These are phyloP conservation scores for Acyrthosiphon pisum DNA, from an alignment of 1,140 invertebrate species.

Conservation along the genomic window DNA sequence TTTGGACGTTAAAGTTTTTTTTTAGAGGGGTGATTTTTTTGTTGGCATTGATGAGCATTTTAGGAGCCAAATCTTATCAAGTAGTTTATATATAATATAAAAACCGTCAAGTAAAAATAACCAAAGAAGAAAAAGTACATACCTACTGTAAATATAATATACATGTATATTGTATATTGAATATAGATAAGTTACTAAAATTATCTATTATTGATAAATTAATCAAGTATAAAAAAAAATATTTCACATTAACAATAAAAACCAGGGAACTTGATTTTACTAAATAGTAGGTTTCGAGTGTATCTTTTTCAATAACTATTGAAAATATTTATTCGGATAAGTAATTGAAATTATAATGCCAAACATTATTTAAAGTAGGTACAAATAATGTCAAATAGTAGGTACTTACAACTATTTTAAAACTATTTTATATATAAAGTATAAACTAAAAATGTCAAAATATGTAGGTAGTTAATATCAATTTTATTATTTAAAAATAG, in stretches of 20 bases:
- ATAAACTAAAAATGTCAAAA: neutral
- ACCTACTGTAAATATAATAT: neutral
- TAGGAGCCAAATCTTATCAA: slow-evolving; percentile 27
- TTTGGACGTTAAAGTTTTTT: neutral
- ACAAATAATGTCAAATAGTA: neutral
- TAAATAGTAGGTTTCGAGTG: neutral
- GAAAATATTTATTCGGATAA: too few species aligned
- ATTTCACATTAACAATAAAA: neutral
- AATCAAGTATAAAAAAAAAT: neutral
- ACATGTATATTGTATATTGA: neutral
- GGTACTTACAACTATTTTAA: neutral
- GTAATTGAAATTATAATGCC: too few species aligned
- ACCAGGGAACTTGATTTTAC: neutral
- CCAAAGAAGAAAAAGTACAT: neutral
- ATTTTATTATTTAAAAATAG: neutral
- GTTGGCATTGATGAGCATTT: slow-evolving; percentile 33
- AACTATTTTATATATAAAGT: neutral
- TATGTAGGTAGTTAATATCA: neutral
- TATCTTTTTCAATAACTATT: neutral
- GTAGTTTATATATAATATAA: neutral
- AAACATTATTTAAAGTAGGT: too few species aligned
- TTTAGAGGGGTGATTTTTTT: neutral
- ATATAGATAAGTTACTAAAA: neutral
- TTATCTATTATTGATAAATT: neutral
- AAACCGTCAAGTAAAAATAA: slow-evolving; percentile 10